These are phyloP conservation scores for Stegodyphus dumicola DNA, from an alignment of 1,140 invertebrate species.

Conservation along the genomic window DNA sequence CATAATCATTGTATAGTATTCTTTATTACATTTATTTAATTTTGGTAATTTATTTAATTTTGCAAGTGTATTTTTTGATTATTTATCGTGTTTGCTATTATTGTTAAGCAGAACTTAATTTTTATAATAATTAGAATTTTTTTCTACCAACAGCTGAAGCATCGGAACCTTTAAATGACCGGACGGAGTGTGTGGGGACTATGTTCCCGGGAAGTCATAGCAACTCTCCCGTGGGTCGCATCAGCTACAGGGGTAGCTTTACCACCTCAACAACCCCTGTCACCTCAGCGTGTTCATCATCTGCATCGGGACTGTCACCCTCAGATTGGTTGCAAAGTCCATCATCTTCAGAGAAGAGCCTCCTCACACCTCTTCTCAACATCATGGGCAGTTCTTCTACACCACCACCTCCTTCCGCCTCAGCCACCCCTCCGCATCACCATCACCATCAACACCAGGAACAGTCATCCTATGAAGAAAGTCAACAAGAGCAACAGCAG, in stretches of 20 bases:
- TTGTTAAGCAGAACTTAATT: too few relatives aligned
- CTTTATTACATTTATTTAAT: too few relatives aligned
- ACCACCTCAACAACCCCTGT: slow-evolving; percentile 56
- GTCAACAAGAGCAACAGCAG: background rate
- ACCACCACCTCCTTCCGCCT: slow-evolving; percentile 7
- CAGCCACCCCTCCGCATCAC: slow-evolving; percentile 9
- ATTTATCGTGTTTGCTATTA: too few relatives aligned
- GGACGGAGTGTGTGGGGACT: slow-evolving; percentile 45
- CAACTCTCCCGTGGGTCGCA: slow-evolving; percentile 46
- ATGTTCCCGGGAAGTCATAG: slow-evolving; percentile 58
- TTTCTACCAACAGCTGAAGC: slow-evolving; percentile 33
- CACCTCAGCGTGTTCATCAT: slow-evolving; percentile 38
- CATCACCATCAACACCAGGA: slow-evolving; percentile 31
- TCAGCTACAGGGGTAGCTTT: slow-evolving; percentile 61
- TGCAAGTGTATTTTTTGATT: too few relatives aligned
- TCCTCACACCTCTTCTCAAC: slow-evolving; percentile 51
- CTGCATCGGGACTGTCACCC: slow-evolving; percentile 19
- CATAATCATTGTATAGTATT: too few relatives aligned
- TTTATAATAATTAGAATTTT: too few relatives aligned
- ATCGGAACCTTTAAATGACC: slow-evolving; percentile 49
- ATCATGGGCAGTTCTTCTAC: slow-evolving; percentile 36
- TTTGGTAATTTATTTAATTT: too few relatives aligned
- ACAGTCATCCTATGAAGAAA: background rate
- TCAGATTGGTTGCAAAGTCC: slow-evolving; percentile 55
- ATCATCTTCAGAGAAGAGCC: slow-evolving; percentile 33